These are phyloP conservation scores for Enteromius viviparus DNA, from an alignment of 2,797 vertebrate genomes.

Conservation along the genomic window DNA sequence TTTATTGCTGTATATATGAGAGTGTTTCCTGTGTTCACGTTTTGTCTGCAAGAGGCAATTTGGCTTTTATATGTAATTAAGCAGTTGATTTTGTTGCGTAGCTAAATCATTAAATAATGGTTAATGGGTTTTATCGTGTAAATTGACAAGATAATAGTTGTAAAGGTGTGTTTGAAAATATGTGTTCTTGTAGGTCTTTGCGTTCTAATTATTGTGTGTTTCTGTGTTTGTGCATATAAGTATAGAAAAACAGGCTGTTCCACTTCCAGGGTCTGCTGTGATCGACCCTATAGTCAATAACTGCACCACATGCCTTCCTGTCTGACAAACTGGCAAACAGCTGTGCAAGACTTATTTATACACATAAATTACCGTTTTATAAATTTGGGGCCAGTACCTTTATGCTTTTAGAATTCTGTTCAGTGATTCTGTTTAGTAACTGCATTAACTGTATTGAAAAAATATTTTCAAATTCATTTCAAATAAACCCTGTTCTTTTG, in stretches of 20 bases:
- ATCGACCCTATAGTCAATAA: slow-evolving; percentile 34
- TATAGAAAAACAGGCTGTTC: slow-evolving; percentile 25
- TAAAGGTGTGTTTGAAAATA: not conserved
- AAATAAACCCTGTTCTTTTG: not conserved
- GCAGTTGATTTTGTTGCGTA: not conserved
- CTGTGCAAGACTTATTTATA: slow-evolving; percentile 11
- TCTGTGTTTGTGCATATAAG: slow-evolving; percentile 12
- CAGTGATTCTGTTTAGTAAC: not conserved
- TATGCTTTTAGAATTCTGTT: not conserved
- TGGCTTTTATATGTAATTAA: not conserved
- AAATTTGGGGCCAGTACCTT: not conserved
- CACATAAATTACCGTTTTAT: not conserved
- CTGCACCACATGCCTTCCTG: slow-evolving; percentile 8
- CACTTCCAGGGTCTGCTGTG: slow-evolving; percentile 28
- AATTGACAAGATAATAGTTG: not conserved
- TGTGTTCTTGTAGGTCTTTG: not conserved
- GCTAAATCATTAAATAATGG: not conserved
- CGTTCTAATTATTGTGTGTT: not conserved
- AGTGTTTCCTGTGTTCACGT: not conserved
- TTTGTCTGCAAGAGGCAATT: not conserved
- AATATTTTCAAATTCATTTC: not conserved
- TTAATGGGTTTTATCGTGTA: not conserved
- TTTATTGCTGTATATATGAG: not conserved
- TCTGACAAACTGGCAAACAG: slow-evolving; percentile 27
- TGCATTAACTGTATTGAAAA: not conserved